Evolutionary conservation across 1,140 invertebrate genomes (phyloP).

Genomic region (Temnothorax nylanderi): DNA sequence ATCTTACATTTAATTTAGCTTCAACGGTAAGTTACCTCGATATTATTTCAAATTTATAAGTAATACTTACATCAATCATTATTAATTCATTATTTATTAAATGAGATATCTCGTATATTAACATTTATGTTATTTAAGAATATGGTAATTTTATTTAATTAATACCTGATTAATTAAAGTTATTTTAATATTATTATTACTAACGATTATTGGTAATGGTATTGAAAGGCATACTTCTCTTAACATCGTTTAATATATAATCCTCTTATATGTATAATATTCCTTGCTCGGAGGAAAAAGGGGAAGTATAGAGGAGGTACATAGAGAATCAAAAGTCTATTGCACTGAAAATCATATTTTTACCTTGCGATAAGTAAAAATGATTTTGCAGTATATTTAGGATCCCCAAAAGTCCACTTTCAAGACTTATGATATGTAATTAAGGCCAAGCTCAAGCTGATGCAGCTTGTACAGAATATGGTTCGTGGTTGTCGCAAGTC

Average conservation of each 20-base stretch:
- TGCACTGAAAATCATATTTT: neutral
- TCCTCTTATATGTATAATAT: neutral
- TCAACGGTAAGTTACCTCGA: neutral
- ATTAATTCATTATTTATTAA: neutral
- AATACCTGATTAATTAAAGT: neutral
- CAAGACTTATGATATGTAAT: constrained; percentile 45
- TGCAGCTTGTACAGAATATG: neutral
- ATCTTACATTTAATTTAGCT: neutral
- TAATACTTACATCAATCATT: neutral
- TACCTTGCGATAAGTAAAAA: neutral
- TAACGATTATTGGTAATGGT: neutral
- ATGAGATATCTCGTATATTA: too few relatives aligned
- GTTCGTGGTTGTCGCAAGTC: neutral
- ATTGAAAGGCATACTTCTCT: neutral
- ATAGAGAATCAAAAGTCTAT: neutral
- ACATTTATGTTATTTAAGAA: neutral
- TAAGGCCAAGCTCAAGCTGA: constrained; percentile 10
- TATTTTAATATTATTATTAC: neutral
- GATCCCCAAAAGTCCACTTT: neutral
- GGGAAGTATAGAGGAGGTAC: neutral
- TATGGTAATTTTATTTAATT: neutral
- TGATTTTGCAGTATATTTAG: neutral
- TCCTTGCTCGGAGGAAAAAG: too few relatives aligned
- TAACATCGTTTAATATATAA: neutral
- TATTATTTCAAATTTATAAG: neutral